Evolutionary conservation across 2,888 invertebrate genomes (phyloP), one percentile per base, ranked within the genome.

Genomic region (Eilema griseolum): DNA sequence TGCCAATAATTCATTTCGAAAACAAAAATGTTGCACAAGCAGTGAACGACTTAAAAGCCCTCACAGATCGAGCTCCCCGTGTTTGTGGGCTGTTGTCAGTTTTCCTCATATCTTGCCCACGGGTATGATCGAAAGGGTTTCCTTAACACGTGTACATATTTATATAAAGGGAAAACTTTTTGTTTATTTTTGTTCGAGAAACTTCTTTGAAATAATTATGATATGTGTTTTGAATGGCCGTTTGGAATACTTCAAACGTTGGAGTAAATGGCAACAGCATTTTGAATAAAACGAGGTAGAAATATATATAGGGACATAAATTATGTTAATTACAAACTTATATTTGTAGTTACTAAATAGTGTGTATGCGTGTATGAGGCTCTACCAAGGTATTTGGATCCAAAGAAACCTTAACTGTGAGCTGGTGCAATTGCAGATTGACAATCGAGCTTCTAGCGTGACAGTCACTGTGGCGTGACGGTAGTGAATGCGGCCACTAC

Each of bases 41-140:
- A 26, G 16, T 20, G 23, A 16, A 16, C 23, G 24, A 62, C 14
- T 10, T 41, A 41, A 41, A 26, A 41, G 26, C 20, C 24, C 20
- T 24, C 41, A 66, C 23, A 74, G 70, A 75, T 74, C 75, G 70
- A 68, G 71, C 72, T 73, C 69, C 71, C 76, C 61, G 70, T 78
- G 78, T 82, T 74, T 66, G 61, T 52, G 67, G 70, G 63, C 69
- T 66, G 74, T 77, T 77, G 75, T 72, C 75, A 77, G 78, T 79
- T 79, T 72, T 73, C 77, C 79, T 78, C 77, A 65, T 79, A 69
- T 71, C 62, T 65, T 37, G 65, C 78, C 80, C 71, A 66, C 28
- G 52, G 80, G 77, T 74, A 84, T 83, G 78, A 82, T 84, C 73
- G 78, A 82, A 83, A 81, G 78, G 80, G 83, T 79, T 79, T 26